Percentiles rank a stretch among this genome's conserved stretches.
Conservation (phyloP, 2,888 invertebrate species). For the Anarsia innoxiella region DNA sequence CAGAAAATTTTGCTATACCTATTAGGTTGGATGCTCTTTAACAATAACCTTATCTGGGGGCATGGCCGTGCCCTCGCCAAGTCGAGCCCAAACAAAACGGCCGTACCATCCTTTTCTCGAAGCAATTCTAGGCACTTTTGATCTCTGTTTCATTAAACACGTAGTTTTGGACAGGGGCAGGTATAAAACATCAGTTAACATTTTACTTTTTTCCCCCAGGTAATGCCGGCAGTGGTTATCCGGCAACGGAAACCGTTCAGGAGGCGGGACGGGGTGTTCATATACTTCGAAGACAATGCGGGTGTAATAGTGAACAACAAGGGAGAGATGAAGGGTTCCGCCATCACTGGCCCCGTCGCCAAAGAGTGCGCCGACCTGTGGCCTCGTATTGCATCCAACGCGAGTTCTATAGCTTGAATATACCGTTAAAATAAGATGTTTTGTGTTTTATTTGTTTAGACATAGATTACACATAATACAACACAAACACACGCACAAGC, state of each 20-base stretch:
- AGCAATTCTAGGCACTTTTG: too few species aligned
- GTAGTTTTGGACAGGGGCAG: too few species aligned
- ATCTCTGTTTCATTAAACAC: too few species aligned
- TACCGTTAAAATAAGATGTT: slow-evolving; percentile 29
- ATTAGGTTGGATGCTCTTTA: too few species aligned
- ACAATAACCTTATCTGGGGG: too few species aligned
- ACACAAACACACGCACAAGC: too few species aligned
- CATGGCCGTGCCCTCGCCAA: too few species aligned
- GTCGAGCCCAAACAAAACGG: too few species aligned
- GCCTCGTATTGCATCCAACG: slow-evolving; percentile 99
- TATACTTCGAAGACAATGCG: slow-evolving; percentile 99
- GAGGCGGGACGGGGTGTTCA: slow-evolving; percentile 99
- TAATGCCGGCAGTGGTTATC: slow-evolving; percentile 99
- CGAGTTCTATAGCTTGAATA: slow-evolving; percentile 95
- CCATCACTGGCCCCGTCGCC: slow-evolving; percentile 99
- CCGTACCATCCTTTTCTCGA: too few species aligned
- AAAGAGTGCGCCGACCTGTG: slow-evolving; percentile 99
- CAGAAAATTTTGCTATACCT: too few species aligned
- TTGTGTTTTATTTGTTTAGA: slow-evolving; percentile 21
- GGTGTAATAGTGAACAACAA: slow-evolving; percentile 99
- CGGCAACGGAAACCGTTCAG: slow-evolving; percentile 98
- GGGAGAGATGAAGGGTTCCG: slow-evolving; percentile 99
- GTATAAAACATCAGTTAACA: background rate
- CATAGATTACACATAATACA: too few species aligned
- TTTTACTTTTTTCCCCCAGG: slow-evolving; percentile 60